phyloP scores from a whole-genome alignment of 2,888 invertebrate species.

The Phortica magna region DNA sequence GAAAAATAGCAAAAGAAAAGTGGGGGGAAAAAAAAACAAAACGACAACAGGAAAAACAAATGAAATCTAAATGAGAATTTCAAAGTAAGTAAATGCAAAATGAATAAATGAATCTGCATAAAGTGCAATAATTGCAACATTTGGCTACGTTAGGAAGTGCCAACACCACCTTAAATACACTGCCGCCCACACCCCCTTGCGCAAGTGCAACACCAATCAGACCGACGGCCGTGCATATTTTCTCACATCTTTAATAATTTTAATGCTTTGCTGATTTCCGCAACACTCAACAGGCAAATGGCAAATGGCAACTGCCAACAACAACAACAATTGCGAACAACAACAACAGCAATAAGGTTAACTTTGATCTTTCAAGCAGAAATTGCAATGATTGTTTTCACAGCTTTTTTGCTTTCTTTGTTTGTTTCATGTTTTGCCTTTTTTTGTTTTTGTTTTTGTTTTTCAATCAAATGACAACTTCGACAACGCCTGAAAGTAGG shows the following conservation, averaged over 20 bases:
- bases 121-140: slow-evolving; percentile 64
- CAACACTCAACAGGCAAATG: neutral
- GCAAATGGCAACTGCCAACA: slow-evolving; percentile 68
- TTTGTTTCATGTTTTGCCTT: slow-evolving; percentile 45
- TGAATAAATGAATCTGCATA: slow-evolving; percentile 13
- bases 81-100: neutral
- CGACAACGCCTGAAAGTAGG: no score
- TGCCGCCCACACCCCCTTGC: no score
- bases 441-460: slow-evolving; percentile 25
- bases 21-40: neutral
- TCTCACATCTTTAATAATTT: neutral
- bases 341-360: slow-evolving; percentile 56
- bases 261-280: neutral
- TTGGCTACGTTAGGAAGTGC: slow-evolving; percentile 42
- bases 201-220: no score
- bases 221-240: neutral
- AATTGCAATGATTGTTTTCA: slow-evolving; percentile 48
- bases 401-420: slow-evolving; percentile 46
- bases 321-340: slow-evolving; percentile 57
- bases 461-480: neutral
- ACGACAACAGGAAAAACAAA: neutral
- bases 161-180: neutral
- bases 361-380: slow-evolving; percentile 69
- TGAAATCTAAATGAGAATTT: neutral
- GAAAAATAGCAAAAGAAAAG: slow-evolving; percentile 12